Percentiles rank a stretch among this genome's conserved stretches.
Conservation (phyloP, 2,797 vertebrate species). For the Toxotes lorentzi region DNA sequence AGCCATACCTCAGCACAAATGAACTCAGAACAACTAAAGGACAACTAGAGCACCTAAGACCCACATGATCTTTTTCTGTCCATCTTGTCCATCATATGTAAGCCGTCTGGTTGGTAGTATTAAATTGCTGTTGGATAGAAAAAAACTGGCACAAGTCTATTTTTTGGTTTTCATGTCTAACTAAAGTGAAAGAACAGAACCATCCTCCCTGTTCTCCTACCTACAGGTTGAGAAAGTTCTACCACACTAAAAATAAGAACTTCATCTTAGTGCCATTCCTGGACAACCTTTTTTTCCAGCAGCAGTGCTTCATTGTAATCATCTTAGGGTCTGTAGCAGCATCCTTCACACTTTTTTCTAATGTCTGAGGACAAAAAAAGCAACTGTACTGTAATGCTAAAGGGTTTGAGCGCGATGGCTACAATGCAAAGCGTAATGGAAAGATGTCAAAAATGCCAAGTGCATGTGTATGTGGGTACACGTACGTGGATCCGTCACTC, state of each 20-base stretch:
- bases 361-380: neutral
- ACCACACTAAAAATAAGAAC: neutral
- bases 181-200: conserved; percentile 1
- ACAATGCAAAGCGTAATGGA: conserved; percentile 13
- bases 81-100: neutral
- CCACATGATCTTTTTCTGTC: neutral
- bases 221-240: neutral
- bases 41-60: neutral
- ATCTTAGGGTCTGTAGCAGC: neutral
- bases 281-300: neutral
- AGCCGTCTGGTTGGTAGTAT: neutral
- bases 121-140: neutral
- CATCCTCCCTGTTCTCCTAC: neutral
- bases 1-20: neutral
- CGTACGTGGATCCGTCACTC: conserved; percentile 52
- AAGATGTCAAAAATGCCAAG: neutral
- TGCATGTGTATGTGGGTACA: conserved; percentile 3
- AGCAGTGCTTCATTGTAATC: neutral
- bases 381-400: neutral
- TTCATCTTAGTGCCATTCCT: neutral
- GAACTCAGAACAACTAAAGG: neutral
- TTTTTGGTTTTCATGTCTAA: neutral
- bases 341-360: neutral
- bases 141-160: neutral
- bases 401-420: neutral